A percentile compares a stretch with the other conserved stretches of the same genome.
Evolutionary conservation across 35 echinoderm and acorn worm genomes (phyloP).

Genomic region (Hemicentrotus pulcherrimus): DNA sequence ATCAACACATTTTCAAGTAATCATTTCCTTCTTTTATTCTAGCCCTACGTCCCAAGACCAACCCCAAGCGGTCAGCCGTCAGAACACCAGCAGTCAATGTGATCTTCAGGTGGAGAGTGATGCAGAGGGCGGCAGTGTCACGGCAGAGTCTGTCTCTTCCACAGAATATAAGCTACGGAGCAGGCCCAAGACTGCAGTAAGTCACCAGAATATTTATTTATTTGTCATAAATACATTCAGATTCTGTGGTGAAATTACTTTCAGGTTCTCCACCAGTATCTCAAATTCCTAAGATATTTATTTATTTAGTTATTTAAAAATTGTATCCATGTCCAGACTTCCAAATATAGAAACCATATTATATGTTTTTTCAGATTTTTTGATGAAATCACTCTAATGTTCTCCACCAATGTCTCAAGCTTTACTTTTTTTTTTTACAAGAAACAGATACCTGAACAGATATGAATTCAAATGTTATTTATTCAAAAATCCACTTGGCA

Average conservation of each 20-base stretch:
- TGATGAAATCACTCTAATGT: too few species aligned
- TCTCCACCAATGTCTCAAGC: too few species aligned
- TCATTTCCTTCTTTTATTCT: neutral
- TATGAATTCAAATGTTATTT: too few species aligned
- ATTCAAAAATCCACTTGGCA: too few species aligned
- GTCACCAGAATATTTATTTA: neutral
- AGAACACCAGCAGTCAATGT: neutral
- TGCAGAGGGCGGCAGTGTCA: neutral
- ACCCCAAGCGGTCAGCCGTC: neutral
- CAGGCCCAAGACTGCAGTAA: neutral
- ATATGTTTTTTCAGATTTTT: too few species aligned
- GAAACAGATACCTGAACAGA: too few species aligned
- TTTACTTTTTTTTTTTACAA: too few species aligned
- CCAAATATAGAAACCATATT: too few species aligned
- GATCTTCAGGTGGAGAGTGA: constrained; percentile 11
- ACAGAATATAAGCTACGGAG: neutral
- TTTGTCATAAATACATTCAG: too few species aligned
- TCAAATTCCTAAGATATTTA: neutral
- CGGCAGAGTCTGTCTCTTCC: constrained; percentile 23
- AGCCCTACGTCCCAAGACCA: neutral
- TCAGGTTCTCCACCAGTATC: neutral
- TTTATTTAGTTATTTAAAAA: neutral
- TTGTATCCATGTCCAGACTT: too few species aligned
- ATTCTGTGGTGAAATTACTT: neutral
- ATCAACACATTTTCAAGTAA: too few species aligned